A percentile compares a stretch with the other conserved stretches of the same genome.
Conservation (phyloP, 2,888 invertebrate species). For the Parnassius orleans region DNA sequence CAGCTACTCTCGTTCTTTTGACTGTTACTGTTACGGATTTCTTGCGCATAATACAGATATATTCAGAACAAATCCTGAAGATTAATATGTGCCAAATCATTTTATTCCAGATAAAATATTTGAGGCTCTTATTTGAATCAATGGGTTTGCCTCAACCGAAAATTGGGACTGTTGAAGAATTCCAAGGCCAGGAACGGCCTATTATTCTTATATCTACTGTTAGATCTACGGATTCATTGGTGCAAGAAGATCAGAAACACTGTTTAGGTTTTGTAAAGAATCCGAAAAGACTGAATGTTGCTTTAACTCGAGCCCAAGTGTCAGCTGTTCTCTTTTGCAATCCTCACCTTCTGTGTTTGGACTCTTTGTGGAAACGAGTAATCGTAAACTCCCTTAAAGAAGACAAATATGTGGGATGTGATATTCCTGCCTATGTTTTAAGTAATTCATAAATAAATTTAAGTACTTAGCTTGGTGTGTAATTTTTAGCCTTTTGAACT, state of each 20-base stretch:
- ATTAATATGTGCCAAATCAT: not conserved
- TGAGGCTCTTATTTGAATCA: constrained; percentile 67
- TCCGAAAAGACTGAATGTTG: constrained; percentile 92
- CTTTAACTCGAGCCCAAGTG: constrained; percentile 91
- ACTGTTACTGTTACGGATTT: no score
- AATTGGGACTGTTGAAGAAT: constrained; percentile 92
- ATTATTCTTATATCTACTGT: constrained; percentile 92
- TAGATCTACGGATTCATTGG: constrained; percentile 79
- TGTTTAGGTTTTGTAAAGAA: constrained; percentile 77
- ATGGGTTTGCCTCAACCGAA: constrained; percentile 71
- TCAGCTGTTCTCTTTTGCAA: constrained; percentile 92
- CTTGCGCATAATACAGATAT: no score
- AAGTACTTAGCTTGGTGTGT: not conserved
- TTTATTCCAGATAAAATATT: constrained; percentile 85
- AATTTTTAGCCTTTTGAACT: no score
- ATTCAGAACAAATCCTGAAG: no score
- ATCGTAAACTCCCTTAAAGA: constrained; percentile 83
- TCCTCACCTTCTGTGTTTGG: constrained; percentile 85
- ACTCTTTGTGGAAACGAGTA: constrained; percentile 84
- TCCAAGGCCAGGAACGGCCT: constrained; percentile 92
- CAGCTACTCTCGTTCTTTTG: no score
- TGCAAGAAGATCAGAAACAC: constrained; percentile 76
- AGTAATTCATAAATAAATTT: constrained; percentile 23
- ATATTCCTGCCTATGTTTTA: constrained; percentile 62
- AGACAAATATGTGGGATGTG: constrained; percentile 86